Percentiles rank a stretch among this genome's conserved stretches.
Conservation (phyloP, 2,113 vertebrate genomes). For the Corythaeola cristata region DNA sequence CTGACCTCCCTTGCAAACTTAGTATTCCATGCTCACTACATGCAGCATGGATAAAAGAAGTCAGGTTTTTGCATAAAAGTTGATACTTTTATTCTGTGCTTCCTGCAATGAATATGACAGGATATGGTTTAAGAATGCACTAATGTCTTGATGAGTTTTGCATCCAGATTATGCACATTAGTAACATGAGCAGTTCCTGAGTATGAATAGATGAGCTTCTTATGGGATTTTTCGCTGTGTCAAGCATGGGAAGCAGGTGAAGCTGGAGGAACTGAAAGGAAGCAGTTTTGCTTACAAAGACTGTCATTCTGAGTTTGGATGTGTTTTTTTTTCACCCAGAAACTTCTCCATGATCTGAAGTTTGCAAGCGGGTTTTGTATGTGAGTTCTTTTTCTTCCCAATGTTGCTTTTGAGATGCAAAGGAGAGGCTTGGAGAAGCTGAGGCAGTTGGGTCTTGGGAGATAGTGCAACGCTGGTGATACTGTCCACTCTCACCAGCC, state of each 20-base stretch:
- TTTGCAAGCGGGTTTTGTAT: neutral
- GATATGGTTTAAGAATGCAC: neutral
- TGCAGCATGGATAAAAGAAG: neutral
- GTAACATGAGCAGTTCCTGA: neutral
- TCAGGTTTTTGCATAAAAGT: neutral
- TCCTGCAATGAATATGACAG: neutral
- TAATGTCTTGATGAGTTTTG: neutral
- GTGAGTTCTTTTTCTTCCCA: neutral
- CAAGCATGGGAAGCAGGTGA: conserved; percentile 7
- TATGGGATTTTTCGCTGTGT: neutral
- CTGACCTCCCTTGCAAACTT: neutral
- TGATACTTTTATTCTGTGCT: neutral
- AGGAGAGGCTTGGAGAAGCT: neutral
- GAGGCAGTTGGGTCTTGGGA: neutral
- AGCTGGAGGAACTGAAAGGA: conserved; percentile 7
- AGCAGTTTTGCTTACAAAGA: neutral
- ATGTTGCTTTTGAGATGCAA: neutral
- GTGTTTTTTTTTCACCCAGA: neutral
- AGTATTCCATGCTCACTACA: neutral
- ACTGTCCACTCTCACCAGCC: neutral
- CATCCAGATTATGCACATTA: neutral
- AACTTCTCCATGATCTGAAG: neutral
- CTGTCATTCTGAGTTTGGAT: neutral
- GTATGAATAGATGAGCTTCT: conserved; percentile 17
- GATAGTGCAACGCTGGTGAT: neutral